phyloP scores from a whole-genome alignment of 2,888 invertebrate species.

The Acrobasis repandana region DNA sequence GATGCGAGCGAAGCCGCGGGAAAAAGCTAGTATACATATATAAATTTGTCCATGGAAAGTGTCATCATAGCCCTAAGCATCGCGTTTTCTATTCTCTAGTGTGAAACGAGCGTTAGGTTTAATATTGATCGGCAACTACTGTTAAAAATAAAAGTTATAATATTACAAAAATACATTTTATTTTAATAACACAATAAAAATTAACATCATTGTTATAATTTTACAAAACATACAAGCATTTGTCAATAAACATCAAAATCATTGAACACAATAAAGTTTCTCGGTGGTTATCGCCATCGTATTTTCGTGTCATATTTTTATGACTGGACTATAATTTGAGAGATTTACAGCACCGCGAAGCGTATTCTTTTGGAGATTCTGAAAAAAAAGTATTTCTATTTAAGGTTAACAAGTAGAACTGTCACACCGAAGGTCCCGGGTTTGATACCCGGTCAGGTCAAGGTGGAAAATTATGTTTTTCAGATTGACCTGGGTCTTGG shows the following conservation, averaged over 20 bases:
- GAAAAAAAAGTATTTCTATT: slow-evolving; percentile 47
- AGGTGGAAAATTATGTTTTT: too few species aligned
- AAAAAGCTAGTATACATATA: too few species aligned
- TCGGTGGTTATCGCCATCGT: background rate
- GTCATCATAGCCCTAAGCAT: too few species aligned
- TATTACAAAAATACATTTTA: slow-evolving; percentile 24
- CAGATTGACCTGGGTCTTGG: too few species aligned
- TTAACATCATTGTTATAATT: slow-evolving; percentile 30
- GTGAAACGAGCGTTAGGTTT: too few species aligned
- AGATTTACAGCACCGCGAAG: slow-evolving; percentile 85
- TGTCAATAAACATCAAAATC: slow-evolving; percentile 25
- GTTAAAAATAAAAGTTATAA: background rate
- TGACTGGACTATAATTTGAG: slow-evolving; percentile 84
- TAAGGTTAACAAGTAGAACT: too few species aligned
- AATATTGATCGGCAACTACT: too few species aligned
- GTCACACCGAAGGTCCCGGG: too few species aligned
- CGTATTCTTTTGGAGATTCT: slow-evolving; percentile 87
- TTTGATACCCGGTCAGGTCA: too few species aligned
- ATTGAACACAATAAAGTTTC: slow-evolving; percentile 9
- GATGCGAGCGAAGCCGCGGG: too few species aligned
- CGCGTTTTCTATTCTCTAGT: too few species aligned
- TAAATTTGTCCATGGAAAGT: too few species aligned
- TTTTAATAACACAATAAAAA: slow-evolving; percentile 31
- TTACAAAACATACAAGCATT: slow-evolving; percentile 32
- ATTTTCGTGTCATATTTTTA: slow-evolving; percentile 69